Evolutionary conservation across 2,113 vertebrate genomes (phyloP).

Genomic region (Carettochelys insculpta): DNA sequence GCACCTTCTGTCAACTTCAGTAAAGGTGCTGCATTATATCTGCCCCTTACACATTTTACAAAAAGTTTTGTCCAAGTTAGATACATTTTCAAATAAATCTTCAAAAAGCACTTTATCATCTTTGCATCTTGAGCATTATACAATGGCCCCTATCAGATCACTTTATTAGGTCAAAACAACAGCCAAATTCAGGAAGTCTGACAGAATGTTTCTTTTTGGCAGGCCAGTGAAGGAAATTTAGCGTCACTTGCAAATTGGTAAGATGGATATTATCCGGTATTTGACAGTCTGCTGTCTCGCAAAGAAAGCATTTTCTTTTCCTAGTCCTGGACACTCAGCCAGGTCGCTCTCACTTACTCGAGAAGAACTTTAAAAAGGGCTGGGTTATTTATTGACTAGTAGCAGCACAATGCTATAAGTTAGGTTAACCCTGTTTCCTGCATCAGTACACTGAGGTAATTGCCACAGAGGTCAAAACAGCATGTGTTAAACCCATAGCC

Average conservation of each 20-base stretch:
- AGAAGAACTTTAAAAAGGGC: not conserved
- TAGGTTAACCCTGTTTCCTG: constrained; percentile 21
- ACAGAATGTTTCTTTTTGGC: constrained; percentile 41
- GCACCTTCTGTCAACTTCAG: not conserved
- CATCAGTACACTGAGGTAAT: fast-evolving
- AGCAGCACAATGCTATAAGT: constrained; percentile 1
- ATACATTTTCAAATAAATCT: constrained; percentile 10
- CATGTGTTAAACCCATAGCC: not conserved
- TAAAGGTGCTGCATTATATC: not conserved
- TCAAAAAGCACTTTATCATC: not conserved
- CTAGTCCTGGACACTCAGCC: not conserved
- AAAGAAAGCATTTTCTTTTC: constrained; percentile 57
- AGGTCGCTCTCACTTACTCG: not conserved
- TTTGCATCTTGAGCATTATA: not conserved
- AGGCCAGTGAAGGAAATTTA: constrained; percentile 51
- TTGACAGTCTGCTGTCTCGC: not conserved
- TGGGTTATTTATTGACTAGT: constrained; percentile 35
- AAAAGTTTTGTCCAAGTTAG: not conserved
- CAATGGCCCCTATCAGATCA: not conserved
- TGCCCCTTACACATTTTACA: not conserved
- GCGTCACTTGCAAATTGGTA: constrained; percentile 41
- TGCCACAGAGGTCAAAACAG: not conserved
- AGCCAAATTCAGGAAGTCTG: constrained; percentile 33
- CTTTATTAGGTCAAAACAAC: constrained; percentile 5
- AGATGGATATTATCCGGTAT: constrained; percentile 60